Evolutionary conservation across 35 echinoderm and acorn worm species (phyloP), one percentile per base, ranked within the genome.

Genomic region (Hemicentrotus pulcherrimus): DNA sequence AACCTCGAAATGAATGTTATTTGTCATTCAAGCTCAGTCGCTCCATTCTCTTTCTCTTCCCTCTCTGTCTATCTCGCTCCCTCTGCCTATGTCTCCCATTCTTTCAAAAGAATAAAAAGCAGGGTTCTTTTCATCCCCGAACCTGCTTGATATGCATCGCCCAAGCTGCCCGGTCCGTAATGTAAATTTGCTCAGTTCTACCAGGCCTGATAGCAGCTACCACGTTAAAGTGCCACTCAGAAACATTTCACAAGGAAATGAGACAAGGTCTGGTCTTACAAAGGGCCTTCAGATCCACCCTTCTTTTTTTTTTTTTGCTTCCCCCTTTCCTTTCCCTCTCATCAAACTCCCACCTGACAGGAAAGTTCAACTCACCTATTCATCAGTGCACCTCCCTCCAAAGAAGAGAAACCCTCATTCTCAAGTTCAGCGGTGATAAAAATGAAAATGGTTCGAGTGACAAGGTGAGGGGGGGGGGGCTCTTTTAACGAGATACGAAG

Each of bases 1-100:
- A 93, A 93, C 91, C 91, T 93, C 91, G 48, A 93, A 93, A 58
- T 47, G 91, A 93, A 93, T 78, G 91, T 55, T 93, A 93, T 93
- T 93, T 93, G 91, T 93, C 91, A 93, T 93, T 93, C 91, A 93
- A 58, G 48, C 91, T 93, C 45, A 33, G 46, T 90, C 32, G 31
- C 88, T 90, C 46, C 15, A 47, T 90, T 45, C 88, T 90, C 88
- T 47, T 33, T 90, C 46, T 33, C 24, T 41, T 19, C 88, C 32
- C 88, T 32, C 88, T 13, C 32, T 47, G 88, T 47, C 32, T 90
- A 45, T 90, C 88, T 32, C 31, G 7, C 87, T 90, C 32, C 2
- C 88, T 24, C 88, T 47, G 65, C 19, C 46, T 90, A 0, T 46
- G 32, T 32, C 87, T 90, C 33, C 31, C 7, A 22, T 78, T 28